Percentiles rank a stretch among this genome's conserved stretches.
Evolutionary conservation across 1,140 invertebrate species (phyloP).

Genomic region (Metopolophium dirhodum): DNA sequence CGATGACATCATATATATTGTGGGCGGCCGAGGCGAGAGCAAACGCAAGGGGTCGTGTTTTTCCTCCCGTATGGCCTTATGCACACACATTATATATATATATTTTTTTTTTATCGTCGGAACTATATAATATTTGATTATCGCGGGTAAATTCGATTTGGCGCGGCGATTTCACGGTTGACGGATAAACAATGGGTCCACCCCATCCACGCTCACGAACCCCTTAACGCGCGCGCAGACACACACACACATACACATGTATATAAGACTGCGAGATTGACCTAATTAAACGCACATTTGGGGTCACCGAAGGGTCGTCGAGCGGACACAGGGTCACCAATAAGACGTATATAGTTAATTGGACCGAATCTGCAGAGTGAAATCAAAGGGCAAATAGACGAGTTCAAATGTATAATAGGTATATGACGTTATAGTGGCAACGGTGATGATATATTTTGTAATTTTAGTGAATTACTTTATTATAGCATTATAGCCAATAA

Average conservation of each 20-base stretch:
- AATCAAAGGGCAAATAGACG: background rate
- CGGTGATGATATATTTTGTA: background rate
- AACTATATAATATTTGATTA: slow-evolving; percentile 48
- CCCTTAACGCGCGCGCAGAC: background rate
- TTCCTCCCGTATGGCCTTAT: background rate
- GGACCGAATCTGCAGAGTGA: background rate
- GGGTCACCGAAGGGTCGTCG: slow-evolving; percentile 11
- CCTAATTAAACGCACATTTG: slow-evolving; percentile 43
- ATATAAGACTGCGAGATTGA: slow-evolving; percentile 18
- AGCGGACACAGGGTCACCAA: background rate
- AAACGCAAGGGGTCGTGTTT: slow-evolving; percentile 20
- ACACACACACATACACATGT: background rate
- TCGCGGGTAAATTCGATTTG: slow-evolving; percentile 45
- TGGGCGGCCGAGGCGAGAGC: background rate
- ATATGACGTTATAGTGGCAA: background rate
- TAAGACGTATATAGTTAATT: background rate
- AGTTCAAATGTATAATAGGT: background rate
- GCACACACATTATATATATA: background rate
- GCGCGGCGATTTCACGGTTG: slow-evolving; percentile 54
- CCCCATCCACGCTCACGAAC: background rate
- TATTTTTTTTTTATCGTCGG: slow-evolving; percentile 47
- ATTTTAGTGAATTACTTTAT: background rate
- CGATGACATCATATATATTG: slow-evolving; percentile 45
- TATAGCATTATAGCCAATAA: background rate
- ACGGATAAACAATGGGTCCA: slow-evolving; percentile 46